phyloP scores from a whole-genome alignment of 2,113 vertebrate genomes.

The Ancistrus triradiatus region DNA sequence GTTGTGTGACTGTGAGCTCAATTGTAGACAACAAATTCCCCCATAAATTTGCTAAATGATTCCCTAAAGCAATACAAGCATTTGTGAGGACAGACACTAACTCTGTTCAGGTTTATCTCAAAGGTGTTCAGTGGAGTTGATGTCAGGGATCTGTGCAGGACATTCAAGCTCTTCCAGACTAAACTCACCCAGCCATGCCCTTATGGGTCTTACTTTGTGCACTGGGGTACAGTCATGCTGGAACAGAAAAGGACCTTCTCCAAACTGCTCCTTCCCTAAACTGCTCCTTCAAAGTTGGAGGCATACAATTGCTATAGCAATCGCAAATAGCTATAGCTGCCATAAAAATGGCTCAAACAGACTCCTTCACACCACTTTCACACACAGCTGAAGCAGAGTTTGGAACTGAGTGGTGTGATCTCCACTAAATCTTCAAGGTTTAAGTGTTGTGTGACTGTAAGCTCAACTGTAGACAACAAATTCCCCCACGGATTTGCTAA shows the following conservation, averaged over 20 bases:
- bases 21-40: neutral
- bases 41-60: neutral
- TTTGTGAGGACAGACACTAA: too few relatives aligned
- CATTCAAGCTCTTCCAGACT: too few relatives aligned
- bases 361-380: slow-evolving; percentile 8
- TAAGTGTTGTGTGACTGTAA: neutral
- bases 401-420: neutral
- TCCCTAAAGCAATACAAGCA: neutral
- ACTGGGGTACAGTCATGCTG: too few relatives aligned
- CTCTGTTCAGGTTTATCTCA: too few relatives aligned
- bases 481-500: neutral
- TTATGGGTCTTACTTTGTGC: too few relatives aligned
- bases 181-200: too few relatives aligned
- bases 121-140: too few relatives aligned
- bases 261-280: too few relatives aligned
- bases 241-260: too few relatives aligned
- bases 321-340: neutral
- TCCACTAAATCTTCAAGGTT: neutral
- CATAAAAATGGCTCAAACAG: neutral
- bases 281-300: too few relatives aligned
- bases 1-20: neutral
- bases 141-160: too few relatives aligned
- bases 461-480: neutral
- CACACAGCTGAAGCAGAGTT: neutral
- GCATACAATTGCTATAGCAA: too few relatives aligned